Base-by-base conservation (phyloP, 2,113 vertebrate genomes). In the Aix galericulata region DNA sequence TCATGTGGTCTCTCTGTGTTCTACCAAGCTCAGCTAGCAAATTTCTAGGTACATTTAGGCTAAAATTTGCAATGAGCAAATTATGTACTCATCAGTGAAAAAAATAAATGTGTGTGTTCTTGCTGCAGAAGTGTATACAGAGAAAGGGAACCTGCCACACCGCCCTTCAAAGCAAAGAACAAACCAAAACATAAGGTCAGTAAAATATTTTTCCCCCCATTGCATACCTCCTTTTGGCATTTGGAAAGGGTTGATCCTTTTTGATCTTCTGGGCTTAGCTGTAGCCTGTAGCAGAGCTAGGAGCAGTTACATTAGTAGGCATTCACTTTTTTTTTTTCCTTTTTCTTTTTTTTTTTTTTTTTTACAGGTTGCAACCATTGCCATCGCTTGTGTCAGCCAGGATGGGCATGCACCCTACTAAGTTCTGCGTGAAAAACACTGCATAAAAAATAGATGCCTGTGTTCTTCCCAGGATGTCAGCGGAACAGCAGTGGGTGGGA, bases 81-180 rank as follows among this genome's bases (percentile, higher is more conserved):
- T 86, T 52, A n/a, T 27, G 55, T 12, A 11, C 27, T 88, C 14
- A 31, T 22, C 10, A 60, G 46, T 16, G 11, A 23, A 50, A 68
- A 63, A 81, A 76, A 25, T 3, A 79, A 60, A 48, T 3, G 6
- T 2, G 44, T 4, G 11, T 34, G 5, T 52, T 46, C 58, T 77
- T 83, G 9, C 18, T 69, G 76, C 77, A 52, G 27, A 86, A 83
- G 77, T 8, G 0, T 2, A 36, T 26, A 26, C 6, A 42, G 17
- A 38, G 11, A 66, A 71, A 69, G 23, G 16, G 13, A 91, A 62
- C 10, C 2, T 1, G 4, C n/a, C 36, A 23, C 0, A 0, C 25
- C 4, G 48, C 23, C 13, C 13, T 53, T 44, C 44, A 16, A 76
- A 62, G 34, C 21, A 34, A 44, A 79, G 46, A 42, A 8, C 4